A percentile compares a stretch with the other conserved stretches of the same genome.
phyloP scores from a whole-genome alignment of 2,888 invertebrate species.

The Aphidius colemani region DNA sequence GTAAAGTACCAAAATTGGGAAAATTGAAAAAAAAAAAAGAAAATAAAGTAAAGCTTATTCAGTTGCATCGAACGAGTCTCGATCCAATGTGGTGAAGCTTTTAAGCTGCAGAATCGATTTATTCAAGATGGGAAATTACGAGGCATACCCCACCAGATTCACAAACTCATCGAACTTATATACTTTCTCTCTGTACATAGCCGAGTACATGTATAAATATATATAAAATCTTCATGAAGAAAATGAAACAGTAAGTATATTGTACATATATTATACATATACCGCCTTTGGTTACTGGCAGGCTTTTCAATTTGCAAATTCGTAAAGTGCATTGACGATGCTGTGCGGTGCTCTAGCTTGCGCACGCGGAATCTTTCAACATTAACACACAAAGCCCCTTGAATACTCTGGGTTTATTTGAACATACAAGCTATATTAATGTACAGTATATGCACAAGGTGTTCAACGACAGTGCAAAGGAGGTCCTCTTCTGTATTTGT shows the following conservation, averaged over 20 bases:
- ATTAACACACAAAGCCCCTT: slow-evolving; percentile 34
- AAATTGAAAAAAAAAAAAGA: slow-evolving; percentile 8
- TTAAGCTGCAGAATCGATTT: slow-evolving; percentile 30
- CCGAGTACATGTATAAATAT: too few species aligned
- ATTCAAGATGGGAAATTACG: slow-evolving; percentile 31
- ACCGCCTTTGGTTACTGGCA: background rate
- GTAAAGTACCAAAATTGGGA: background rate
- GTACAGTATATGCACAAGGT: slow-evolving; percentile 9
- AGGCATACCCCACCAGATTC: slow-evolving; percentile 16
- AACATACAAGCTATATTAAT: background rate
- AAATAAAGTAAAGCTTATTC: slow-evolving; percentile 22
- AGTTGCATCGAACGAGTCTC: slow-evolving; percentile 11
- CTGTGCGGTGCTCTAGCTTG: too few species aligned
- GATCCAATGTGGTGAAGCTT: slow-evolving; percentile 17
- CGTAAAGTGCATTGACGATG: slow-evolving; percentile 33
- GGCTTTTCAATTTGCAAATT: slow-evolving; percentile 34
- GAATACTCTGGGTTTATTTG: slow-evolving; percentile 4
- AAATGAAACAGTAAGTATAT: too few species aligned
- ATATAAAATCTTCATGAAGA: too few species aligned
- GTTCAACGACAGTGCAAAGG: slow-evolving; percentile 11
- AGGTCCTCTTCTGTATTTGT: background rate
- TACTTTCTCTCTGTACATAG: slow-evolving; percentile 5
- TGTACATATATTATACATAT: too few species aligned
- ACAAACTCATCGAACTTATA: background rate
- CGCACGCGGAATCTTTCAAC: slow-evolving; percentile 23